A percentile compares a stretch with the other conserved stretches of the same genome.
phyloP scores from a whole-genome alignment of 2,797 vertebrate species.

The Coregonus suidteri region DNA sequence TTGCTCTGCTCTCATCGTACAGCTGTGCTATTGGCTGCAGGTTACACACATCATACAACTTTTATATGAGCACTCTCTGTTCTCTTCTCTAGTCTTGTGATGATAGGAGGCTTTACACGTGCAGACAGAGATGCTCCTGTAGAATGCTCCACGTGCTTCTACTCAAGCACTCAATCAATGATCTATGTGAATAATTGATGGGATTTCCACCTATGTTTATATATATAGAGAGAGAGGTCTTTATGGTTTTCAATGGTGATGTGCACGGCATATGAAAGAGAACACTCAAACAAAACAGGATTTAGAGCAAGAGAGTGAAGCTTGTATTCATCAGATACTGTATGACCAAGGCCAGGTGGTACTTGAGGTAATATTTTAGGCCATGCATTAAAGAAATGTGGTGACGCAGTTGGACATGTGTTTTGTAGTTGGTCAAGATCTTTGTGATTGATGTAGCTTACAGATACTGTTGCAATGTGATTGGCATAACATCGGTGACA shows the following conservation, averaged over 20 bases:
- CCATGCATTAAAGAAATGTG: not conserved
- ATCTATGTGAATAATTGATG: slow-evolving; percentile 2
- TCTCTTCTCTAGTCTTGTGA: not conserved
- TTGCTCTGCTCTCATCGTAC: not conserved
- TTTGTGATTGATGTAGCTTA: not conserved
- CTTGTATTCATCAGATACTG: not conserved
- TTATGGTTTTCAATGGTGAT: not conserved
- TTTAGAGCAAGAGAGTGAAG: not conserved
- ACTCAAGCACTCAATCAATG: not conserved
- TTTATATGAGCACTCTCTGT: slow-evolving; percentile 1
- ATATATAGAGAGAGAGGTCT: not conserved
- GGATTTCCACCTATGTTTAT: not conserved
- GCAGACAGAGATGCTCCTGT: slow-evolving; percentile 1
- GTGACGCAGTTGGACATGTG: not conserved
- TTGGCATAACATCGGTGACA: not conserved
- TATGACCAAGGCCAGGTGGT: not conserved
- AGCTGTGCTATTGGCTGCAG: not conserved
- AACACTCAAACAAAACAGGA: not conserved
- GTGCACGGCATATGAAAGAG: not conserved
- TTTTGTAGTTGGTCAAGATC: not conserved
- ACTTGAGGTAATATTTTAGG: not conserved
- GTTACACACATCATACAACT: slow-evolving; percentile 3
- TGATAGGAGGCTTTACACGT: not conserved
- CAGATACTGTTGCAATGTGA: not conserved
- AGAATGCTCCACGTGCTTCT: not conserved